Evolutionary conservation across 2,888 invertebrate species (phyloP).

Genomic region (Cylindroiulus punctatus): DNA sequence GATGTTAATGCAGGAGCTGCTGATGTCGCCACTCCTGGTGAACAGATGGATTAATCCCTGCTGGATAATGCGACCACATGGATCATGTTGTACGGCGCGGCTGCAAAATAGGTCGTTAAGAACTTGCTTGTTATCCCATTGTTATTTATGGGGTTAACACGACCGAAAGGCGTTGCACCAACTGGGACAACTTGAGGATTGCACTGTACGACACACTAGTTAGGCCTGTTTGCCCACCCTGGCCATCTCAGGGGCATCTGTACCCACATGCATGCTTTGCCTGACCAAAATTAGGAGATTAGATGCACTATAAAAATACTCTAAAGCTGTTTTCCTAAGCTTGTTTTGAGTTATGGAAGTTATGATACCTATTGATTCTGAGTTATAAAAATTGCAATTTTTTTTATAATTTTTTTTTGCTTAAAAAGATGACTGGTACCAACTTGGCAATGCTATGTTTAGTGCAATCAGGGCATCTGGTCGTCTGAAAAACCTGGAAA

Average conservation of each 20-base stretch:
- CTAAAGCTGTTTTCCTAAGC: too few species aligned
- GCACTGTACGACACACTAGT: neutral
- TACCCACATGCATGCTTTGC: too few species aligned
- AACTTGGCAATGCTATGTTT: too few species aligned
- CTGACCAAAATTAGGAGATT: too few species aligned
- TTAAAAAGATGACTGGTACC: too few species aligned
- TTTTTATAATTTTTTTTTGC: too few species aligned
- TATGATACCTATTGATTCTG: too few species aligned
- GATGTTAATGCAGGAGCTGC: constrained; percentile 45
- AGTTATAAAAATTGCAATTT: too few species aligned
- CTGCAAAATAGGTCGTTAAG: constrained; percentile 43
- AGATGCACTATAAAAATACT: too few species aligned
- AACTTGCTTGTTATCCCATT: constrained; percentile 12
- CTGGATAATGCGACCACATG: constrained; percentile 27
- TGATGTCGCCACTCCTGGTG: neutral
- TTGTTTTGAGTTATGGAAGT: too few species aligned
- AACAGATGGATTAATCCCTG: constrained; percentile 43
- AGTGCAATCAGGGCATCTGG: too few species aligned
- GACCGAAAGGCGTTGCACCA: constrained; percentile 4
- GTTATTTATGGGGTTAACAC: neutral
- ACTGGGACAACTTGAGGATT: neutral
- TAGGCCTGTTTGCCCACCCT: neutral
- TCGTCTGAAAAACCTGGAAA: too few species aligned
- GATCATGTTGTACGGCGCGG: neutral
- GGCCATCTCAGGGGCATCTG: neutral